Evolutionary conservation across 2,113 vertebrate genomes (phyloP).

Genomic region (Corythornis madagascariensis): DNA sequence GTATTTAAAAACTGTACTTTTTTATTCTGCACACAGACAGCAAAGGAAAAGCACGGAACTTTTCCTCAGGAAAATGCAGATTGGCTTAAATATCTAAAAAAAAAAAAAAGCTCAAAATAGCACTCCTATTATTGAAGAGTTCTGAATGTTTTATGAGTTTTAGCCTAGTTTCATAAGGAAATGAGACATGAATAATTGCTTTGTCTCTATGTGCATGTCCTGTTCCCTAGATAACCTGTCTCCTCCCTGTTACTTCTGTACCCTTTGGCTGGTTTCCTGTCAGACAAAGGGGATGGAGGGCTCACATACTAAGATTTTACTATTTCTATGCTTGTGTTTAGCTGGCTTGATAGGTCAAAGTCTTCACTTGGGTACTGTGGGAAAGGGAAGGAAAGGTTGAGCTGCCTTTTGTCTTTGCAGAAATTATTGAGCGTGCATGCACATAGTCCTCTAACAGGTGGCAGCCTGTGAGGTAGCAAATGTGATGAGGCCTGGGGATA

Average conservation of each 20-base stretch:
- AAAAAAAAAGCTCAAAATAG: neutral
- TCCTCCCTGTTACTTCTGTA: neutral
- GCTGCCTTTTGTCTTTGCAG: neutral
- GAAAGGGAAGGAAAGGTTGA: neutral
- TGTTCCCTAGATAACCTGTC: neutral
- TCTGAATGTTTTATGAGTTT: slow-evolving; percentile 37
- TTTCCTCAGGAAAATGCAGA: neutral
- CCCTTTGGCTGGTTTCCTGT: neutral
- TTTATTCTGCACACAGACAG: neutral
- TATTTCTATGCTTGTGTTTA: accelerated
- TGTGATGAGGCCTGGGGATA: accelerated
- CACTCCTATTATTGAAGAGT: neutral
- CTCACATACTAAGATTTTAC: accelerated
- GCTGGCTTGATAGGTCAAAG: neutral
- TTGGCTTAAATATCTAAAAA: neutral
- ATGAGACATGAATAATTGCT: neutral
- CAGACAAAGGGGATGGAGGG: neutral
- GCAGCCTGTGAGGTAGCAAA: neutral
- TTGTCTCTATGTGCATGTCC: neutral
- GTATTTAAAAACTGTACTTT: neutral
- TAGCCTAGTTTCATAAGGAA: neutral
- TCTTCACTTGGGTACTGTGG: accelerated
- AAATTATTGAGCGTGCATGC: accelerated
- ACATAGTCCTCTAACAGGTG: accelerated
- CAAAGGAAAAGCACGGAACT: neutral